These are phyloP conservation scores for Athalia rosae DNA, from an alignment of 2,888 invertebrate genomes.

Conservation along the genomic window DNA sequence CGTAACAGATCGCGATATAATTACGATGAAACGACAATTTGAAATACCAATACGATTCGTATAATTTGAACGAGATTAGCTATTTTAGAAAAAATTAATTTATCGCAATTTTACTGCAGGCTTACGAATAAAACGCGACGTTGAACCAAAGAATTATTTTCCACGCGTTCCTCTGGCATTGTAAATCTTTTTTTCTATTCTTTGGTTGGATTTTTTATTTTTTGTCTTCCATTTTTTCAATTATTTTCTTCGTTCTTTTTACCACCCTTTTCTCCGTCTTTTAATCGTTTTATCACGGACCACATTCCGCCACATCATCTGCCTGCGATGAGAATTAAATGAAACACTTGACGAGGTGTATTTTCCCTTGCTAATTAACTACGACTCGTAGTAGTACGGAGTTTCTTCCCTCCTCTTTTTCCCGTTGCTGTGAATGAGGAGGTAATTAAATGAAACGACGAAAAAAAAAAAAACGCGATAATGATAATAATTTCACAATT, in stretches of 20 bases:
- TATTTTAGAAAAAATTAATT: too few relatives aligned
- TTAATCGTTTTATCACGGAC: slow-evolving; percentile 16
- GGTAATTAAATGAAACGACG: too few relatives aligned
- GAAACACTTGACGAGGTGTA: slow-evolving; percentile 32
- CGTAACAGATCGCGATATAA: too few relatives aligned
- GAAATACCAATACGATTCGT: too few relatives aligned
- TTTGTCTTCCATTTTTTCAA: slow-evolving; percentile 10
- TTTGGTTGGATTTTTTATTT: background rate
- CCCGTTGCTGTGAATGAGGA: too few relatives aligned
- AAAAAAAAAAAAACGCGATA: too few relatives aligned
- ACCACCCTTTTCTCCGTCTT: slow-evolving; percentile 45
- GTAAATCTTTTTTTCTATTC: too few relatives aligned
- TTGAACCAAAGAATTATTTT: background rate
- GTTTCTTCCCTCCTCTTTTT: background rate
- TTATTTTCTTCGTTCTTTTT: slow-evolving; percentile 43
- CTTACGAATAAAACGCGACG: too few relatives aligned
- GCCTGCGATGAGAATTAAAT: slow-evolving; percentile 29
- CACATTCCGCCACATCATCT: slow-evolving; percentile 16
- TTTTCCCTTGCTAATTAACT: slow-evolving; percentile 26
- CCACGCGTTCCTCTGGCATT: background rate
- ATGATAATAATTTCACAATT: too few relatives aligned
- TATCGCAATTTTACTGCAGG: background rate
- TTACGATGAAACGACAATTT: too few relatives aligned
- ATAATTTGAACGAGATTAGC: too few relatives aligned
- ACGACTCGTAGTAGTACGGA: background rate